A percentile compares a stretch with the other conserved stretches of the same genome.
These are phyloP conservation scores for Atta colombica DNA, from an alignment of 1,140 invertebrate species.

Conservation along the genomic window DNA sequence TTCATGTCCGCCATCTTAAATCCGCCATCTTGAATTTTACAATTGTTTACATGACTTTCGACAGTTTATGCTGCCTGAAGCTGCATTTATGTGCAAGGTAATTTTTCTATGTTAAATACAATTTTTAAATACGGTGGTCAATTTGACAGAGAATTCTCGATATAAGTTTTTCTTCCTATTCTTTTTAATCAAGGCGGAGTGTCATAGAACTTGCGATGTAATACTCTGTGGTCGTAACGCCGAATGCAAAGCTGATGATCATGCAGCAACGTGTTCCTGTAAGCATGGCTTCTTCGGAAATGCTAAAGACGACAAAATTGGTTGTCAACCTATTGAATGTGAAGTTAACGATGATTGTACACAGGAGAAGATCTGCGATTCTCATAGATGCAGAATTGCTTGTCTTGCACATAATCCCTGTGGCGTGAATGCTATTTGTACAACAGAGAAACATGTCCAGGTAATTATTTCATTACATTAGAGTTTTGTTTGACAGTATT, in stretches of 20 bases:
- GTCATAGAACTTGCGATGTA: conserved; percentile 90
- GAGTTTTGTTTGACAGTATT: not conserved
- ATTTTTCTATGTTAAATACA: no score
- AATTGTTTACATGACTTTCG: no score
- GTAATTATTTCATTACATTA: conserved; percentile 72
- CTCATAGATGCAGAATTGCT: conserved; percentile 93
- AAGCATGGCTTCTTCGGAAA: conserved; percentile 93
- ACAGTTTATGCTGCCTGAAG: no score
- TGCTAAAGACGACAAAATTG: conserved; percentile 90
- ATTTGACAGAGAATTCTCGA: no score
- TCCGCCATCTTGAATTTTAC: no score
- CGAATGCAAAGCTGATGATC: conserved; percentile 90
- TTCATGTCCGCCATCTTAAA: no score
- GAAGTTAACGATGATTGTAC: conserved; percentile 90
- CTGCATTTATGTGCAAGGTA: no score
- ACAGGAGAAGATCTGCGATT: conserved; percentile 93
- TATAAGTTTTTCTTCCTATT: not conserved
- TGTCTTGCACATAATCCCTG: conserved; percentile 93
- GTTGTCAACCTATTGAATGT: conserved; percentile 93
- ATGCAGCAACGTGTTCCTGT: conserved; percentile 92
- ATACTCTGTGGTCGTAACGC: conserved; percentile 94
- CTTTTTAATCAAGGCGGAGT: conserved; percentile 87
- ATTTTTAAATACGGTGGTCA: no score
- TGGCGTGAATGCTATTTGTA: conserved; percentile 93
- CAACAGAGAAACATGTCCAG: conserved; percentile 92